A percentile compares a stretch with the other conserved stretches of the same genome.
Conservation (phyloP, 1,140 invertebrate genomes). For the Oscheius sp. region DNA sequence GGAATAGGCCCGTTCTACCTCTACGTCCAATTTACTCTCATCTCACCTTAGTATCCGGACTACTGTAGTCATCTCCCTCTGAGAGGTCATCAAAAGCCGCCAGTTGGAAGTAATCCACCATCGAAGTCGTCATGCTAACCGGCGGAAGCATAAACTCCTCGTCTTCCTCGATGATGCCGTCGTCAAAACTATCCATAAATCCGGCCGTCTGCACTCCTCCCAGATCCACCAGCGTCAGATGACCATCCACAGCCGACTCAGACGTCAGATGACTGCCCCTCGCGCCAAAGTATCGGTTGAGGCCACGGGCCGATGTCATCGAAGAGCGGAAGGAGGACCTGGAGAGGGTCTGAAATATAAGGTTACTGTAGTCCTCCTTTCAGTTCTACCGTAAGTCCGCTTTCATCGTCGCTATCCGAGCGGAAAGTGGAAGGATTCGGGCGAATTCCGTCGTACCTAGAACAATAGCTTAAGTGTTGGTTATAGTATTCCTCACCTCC, state of each 20-base stretch:
- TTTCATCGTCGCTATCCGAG: constrained; percentile 38
- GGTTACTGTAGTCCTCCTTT: not conserved
- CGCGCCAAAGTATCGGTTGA: constrained; percentile 47
- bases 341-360: constrained; percentile 44
- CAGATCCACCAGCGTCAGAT: not conserved
- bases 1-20: too few relatives aligned
- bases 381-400: not conserved
- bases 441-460: constrained; percentile 49
- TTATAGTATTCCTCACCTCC: not conserved
- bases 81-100: constrained; percentile 10
- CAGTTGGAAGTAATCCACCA: constrained; percentile 12
- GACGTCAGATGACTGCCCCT: constrained; percentile 47
- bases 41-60: not conserved
- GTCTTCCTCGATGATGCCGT: constrained; percentile 15
- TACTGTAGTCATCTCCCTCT: not conserved
- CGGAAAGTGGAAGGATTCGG: constrained; percentile 41
- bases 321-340: constrained; percentile 47
- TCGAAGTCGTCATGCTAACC: constrained; percentile 5
- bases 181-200: not conserved
- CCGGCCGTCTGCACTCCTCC: constrained; percentile 11
- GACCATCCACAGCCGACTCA: constrained; percentile 6
- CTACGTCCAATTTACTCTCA: too few relatives aligned
- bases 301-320: constrained; percentile 43
- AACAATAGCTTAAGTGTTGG: constrained; percentile 27
- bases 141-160: constrained; percentile 26